Evolutionary conservation across 2,888 invertebrate genomes (phyloP), one percentile per base, ranked within the genome.

Genomic region (Coelopa pilipes): DNA sequence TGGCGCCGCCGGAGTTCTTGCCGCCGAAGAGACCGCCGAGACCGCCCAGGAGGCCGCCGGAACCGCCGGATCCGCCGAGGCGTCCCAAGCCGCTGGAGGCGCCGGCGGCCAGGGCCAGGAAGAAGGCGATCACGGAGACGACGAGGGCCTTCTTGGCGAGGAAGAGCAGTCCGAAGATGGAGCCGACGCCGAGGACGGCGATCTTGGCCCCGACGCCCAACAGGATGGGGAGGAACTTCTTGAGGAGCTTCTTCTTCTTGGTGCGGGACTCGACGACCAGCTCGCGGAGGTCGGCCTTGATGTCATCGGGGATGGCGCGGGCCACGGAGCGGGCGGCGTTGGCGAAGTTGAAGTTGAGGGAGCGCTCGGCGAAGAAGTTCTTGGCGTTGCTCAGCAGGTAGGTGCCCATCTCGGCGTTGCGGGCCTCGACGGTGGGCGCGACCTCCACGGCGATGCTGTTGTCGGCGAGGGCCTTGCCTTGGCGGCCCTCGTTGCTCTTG

Each of bases 71-170:
- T 82, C 85, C 80, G 76, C 82, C 84, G 4, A 86, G 76, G 67
- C 82, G 80, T 53, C 86, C 80, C 66, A 86, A 78, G 74, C 84
- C 83, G 77, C 85, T 85, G 68, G 85, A 82, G 10, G 87, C 82
- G 69, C 87, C 87, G 65, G 84, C 88, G 85, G 90, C 90, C 70
- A 89, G 88, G 24, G 91, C 90, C 80, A 92, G 87, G 80, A 90
- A 89, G 79, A 92, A 88, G 3, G 92, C 91, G 76, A 91, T 86
- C 73, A 91, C 82, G 10, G 91, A 90, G 1, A 90, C 89, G 77
- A 91, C 81, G 78, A 92, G 87, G 70, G 92, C 92, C 82, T 92
- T 92, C 88, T 92, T 92, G 79, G 92, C 92, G 80, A 92, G 84
- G 76, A 92, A 84, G 63, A 90, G 89, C 77, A 91, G 88, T 67